Base-by-base conservation (phyloP, 2,888 invertebrate genomes). In the Junonia oenone region DNA sequence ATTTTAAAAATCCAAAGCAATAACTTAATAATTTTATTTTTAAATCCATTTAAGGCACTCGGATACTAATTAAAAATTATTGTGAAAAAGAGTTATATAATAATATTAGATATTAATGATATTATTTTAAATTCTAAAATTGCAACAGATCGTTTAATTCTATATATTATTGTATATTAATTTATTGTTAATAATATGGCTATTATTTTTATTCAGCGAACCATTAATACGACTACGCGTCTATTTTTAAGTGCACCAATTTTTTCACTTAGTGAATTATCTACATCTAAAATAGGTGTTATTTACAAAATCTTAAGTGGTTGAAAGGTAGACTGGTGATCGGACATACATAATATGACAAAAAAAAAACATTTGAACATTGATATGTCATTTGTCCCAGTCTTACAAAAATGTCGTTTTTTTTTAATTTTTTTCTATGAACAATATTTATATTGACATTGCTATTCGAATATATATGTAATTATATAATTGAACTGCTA, bases 181-280 rank as follows among this genome's bases (percentile, higher is more conserved):
- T 52, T 54, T 55, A 49, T 66, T 65, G 70, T 75, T 71, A 73
- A 76, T 79, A 80, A 78, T 83, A 83, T 83, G 83, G 83, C 83
- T 82, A 79, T 74, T 67, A 68, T 73, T 27, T 48, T 17, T 17
- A 40, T 19, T 17, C 38, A 40, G 38, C 19, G 17, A 40, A 43
- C 13, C 11, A 43, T 43, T 26, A 43, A 11, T 22, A 43, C 8
- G 17, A 5, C 38, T 15, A 22, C 43, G 29, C 50, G 29, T 50
- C 40, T 11, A 19, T 11, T 38, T 14, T 26, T 40, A 37, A 49
- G 63, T 63, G 63, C 60, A 62, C 58, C 55, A 52, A 59, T 37
- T 37, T 37, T 33, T 65, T 71, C 75, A 72, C 71, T 69, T 69
- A 71, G 72, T 72, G 72, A 68, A 59, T 50, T 62, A 55, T 51